Evolutionary conservation across 2,888 invertebrate species (phyloP).

Genomic region (Melolontha melolontha): DNA sequence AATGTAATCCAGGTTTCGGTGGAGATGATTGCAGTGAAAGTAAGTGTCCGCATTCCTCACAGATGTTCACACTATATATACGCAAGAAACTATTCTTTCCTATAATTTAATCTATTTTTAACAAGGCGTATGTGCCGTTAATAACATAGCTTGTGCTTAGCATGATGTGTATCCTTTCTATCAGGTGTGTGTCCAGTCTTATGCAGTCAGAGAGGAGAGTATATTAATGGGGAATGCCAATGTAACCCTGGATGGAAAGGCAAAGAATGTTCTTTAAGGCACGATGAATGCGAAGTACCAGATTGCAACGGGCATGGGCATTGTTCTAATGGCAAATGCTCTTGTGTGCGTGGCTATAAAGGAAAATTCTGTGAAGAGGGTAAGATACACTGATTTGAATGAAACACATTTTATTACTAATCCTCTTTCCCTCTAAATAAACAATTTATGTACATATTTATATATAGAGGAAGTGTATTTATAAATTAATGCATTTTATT

Average conservation of each 20-base stretch:
- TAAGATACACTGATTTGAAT: conserved; percentile 61
- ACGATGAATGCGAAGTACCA: conserved; percentile 96
- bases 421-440: not conserved
- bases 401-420: conserved; percentile 30
- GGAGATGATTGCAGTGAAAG: conserved; percentile 97
- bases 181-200: conserved; percentile 94
- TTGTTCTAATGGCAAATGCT: conserved; percentile 95
- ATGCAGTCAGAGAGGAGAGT: conserved; percentile 97
- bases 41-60: conserved; percentile 66
- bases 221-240: conserved; percentile 95
- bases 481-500: not conserved
- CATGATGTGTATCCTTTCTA: conserved; percentile 55
- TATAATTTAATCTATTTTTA: conserved; percentile 18
- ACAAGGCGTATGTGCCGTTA: conserved; percentile 19
- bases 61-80: conserved; percentile 4
- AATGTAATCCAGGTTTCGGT: conserved; percentile 96
- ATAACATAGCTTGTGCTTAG: conserved; percentile 47
- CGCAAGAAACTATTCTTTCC: conserved; percentile 12
- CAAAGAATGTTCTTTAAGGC: conserved; percentile 93
- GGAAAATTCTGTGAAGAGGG: conserved; percentile 94
- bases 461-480: no score
- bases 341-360: conserved; percentile 93
- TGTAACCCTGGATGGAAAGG: conserved; percentile 99
- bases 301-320: conserved; percentile 97
- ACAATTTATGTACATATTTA: no score